These are phyloP conservation scores for Nylanderia fulva DNA, from an alignment of 1,140 invertebrate species.

Conservation along the genomic window DNA sequence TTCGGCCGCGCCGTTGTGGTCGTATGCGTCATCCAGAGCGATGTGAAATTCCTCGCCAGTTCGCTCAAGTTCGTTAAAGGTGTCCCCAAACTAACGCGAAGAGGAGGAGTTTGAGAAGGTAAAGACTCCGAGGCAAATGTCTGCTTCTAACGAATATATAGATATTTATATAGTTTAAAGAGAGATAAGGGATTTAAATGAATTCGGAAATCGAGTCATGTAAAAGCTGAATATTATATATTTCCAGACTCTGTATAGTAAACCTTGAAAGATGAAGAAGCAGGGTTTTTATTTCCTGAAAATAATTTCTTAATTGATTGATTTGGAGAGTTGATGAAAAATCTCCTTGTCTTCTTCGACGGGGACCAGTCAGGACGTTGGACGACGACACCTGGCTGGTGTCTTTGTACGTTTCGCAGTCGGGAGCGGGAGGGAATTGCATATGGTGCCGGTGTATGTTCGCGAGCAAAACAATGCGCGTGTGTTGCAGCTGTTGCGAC, in stretches of 20 bases:
- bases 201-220: neutral
- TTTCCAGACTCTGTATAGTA: no score
- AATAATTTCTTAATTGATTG: neutral
- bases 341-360: neutral
- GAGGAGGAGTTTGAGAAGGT: neutral
- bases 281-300: neutral
- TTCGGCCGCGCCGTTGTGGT: conserved; percentile 37
- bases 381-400: conserved; percentile 13
- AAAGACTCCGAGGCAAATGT: neutral
- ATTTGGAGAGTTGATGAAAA: neutral
- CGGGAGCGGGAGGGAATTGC: conserved; percentile 15
- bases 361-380: neutral
- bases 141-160: neutral
- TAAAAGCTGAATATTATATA: no score
- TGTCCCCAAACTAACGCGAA: neutral
- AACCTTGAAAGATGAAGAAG: no score
- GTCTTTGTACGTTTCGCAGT: conserved; percentile 27
- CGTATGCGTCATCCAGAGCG: conserved; percentile 3
- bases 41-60: neutral
- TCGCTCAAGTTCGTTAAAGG: neutral
- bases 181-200: neutral
- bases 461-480: conserved; percentile 42
- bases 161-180: neutral
- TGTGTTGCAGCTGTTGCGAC: conserved; percentile 20
- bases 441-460: conserved; percentile 39